A percentile compares a stretch with the other conserved stretches of the same genome.
Evolutionary conservation across 2,888 invertebrate species (phyloP).

Genomic region (Apodemia zela): DNA sequence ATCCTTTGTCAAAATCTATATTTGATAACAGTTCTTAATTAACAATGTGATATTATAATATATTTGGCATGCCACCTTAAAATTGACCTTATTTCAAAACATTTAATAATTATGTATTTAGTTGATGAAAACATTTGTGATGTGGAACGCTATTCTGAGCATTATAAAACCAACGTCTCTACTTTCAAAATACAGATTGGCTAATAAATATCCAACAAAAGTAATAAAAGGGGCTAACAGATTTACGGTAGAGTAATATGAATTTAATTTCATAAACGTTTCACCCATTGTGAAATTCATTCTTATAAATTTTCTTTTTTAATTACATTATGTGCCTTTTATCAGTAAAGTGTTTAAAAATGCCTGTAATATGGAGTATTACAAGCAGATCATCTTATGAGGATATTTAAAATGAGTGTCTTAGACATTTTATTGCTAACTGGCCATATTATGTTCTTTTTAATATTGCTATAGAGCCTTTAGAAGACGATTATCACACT

Average conservation of each 20-base stretch:
- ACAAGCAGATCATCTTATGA: no score
- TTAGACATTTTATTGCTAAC: no score
- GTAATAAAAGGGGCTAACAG: background rate
- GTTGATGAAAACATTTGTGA: constrained; percentile 20
- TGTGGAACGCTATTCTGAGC: constrained; percentile 6
- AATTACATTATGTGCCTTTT: no score
- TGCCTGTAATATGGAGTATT: no score
- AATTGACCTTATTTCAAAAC: constrained; percentile 31
- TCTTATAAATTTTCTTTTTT: no score
- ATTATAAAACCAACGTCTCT: background rate
- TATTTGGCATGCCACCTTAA: constrained; percentile 76
- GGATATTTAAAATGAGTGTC: no score
- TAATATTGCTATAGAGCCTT: no score
- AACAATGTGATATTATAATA: constrained; percentile 78
- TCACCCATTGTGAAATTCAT: no score
- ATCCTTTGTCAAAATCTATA: constrained; percentile 60
- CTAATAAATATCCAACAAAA: no score
- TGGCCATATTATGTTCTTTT: no score
- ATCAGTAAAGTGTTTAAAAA: no score
- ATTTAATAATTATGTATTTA: constrained; percentile 20
- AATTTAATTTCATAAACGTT: background rate
- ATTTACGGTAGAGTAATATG: background rate
- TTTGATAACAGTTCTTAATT: constrained; percentile 72
- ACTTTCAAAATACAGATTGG: background rate
- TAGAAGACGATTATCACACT: no score